Evolutionary conservation across 1,140 invertebrate species (phyloP), one percentile per base, ranked within the genome.

Genomic region (Caenorhabditis latens): DNA sequence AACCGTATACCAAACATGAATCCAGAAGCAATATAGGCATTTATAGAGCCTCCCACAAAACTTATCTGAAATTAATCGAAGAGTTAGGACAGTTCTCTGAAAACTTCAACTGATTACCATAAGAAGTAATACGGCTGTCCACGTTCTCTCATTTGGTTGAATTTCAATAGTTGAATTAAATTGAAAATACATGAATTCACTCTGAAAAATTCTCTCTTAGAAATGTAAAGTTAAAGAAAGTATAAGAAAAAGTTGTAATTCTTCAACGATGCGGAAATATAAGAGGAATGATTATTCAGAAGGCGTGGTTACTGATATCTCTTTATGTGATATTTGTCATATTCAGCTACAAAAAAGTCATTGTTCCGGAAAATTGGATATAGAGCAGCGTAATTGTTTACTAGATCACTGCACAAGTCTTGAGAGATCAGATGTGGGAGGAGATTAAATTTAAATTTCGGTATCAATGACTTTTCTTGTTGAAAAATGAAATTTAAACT

Each of bases 351-450:
- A 24, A 13, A 48, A 24, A 79, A 79, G 13, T 53, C 71, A 79
- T 79, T 79, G 71, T 79, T 79, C 71, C 19, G 46, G 46, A 79
- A 21, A 79, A 79, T 50, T 24, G 11, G n/a, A 79, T 79, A 79
- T 50, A 32, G 71, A 50, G 53, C 7, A 24, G 65, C 48, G n/a
- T 79, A 79, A 79, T 79, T 79, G 71, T 50, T 50, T 48, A 79
- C 71, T 24, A n/a, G 65, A 43, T 43, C 65, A 46, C 24, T 71
- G 65, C 42, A 71, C 65, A 71, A 43, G 19, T n/a, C 16, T 46
- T 71, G 8, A 43, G 42, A 43, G 61, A 65, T 58, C 57, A 58
- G n/a, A 58, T n/a, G n/a, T 58, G 57, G 57, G 57, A n/a, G 57
- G 57, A 53, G 50, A 53, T 32, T 32, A 32, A 32, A 32, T 32